A percentile compares a stretch with the other conserved stretches of the same genome.
phyloP scores from a whole-genome alignment of 1,140 invertebrate genomes.

The Yoshiicerus persimilis region DNA sequence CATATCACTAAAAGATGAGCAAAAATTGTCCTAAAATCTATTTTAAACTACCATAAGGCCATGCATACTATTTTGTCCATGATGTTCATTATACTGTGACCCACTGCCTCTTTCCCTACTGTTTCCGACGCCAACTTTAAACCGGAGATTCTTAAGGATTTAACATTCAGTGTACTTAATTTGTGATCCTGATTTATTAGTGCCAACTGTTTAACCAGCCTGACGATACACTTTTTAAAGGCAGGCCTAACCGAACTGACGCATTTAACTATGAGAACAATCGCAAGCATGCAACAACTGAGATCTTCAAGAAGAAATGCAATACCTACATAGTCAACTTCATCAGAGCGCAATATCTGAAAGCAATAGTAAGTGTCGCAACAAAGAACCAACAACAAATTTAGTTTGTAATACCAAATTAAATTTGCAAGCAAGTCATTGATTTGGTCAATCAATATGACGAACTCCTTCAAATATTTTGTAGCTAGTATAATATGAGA shows the following conservation, averaged over 20 bases:
- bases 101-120: background rate
- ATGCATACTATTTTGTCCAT: background rate
- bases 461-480: background rate
- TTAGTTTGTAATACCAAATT: background rate
- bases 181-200: background rate
- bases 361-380: background rate
- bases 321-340: background rate
- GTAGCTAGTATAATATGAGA: no score
- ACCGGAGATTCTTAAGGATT: background rate
- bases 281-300: background rate
- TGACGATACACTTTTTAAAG: background rate
- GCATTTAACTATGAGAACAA: background rate
- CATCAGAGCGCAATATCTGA: background rate
- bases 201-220: background rate
- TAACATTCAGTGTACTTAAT: background rate
- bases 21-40: no score
- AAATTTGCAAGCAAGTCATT: background rate
- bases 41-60: background rate
- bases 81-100: background rate
- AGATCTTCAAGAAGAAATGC: background rate
- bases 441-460: background rate
- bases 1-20: no score
- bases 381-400: background rate
- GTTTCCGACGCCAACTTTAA: background rate
- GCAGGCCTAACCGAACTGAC: background rate